Percentiles rank a stretch among this genome's conserved stretches.
These are phyloP conservation scores for Ylistrum balloti DNA, from an alignment of 1,140 invertebrate species.

Conservation along the genomic window DNA sequence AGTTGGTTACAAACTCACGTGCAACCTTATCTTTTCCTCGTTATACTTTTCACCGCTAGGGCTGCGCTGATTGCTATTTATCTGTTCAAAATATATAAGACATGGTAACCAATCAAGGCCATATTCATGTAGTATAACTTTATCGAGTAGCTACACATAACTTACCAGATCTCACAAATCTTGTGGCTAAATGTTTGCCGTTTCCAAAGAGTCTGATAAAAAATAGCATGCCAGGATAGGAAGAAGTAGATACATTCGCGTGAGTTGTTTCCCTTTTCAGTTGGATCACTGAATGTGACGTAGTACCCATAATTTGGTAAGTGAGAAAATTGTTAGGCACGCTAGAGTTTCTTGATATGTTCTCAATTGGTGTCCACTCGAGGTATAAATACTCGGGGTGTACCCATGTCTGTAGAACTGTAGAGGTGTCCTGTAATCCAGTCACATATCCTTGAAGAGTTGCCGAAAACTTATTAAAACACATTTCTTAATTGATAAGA, in stretches of 20 bases:
- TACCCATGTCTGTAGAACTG: background rate
- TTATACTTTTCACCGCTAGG: too few species aligned
- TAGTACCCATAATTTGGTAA: background rate
- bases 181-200: background rate
- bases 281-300: background rate
- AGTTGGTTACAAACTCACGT: too few species aligned
- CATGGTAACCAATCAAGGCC: too few species aligned
- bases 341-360: background rate
- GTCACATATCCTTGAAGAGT: background rate
- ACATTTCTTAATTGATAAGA: background rate
- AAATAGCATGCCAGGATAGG: background rate
- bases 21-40: too few species aligned
- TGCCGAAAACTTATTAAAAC: background rate
- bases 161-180: background rate
- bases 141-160: too few species aligned
- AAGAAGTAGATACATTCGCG: background rate
- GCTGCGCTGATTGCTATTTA: too few species aligned
- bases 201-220: background rate
- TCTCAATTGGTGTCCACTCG: background rate
- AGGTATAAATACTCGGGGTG: background rate
- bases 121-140: too few species aligned
- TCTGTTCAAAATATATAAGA: too few species aligned
- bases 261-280: background rate
- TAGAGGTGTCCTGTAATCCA: background rate
- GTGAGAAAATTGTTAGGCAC: background rate